phyloP scores from a whole-genome alignment of 2,113 vertebrate species.

The Lophochroa leadbeateri region DNA sequence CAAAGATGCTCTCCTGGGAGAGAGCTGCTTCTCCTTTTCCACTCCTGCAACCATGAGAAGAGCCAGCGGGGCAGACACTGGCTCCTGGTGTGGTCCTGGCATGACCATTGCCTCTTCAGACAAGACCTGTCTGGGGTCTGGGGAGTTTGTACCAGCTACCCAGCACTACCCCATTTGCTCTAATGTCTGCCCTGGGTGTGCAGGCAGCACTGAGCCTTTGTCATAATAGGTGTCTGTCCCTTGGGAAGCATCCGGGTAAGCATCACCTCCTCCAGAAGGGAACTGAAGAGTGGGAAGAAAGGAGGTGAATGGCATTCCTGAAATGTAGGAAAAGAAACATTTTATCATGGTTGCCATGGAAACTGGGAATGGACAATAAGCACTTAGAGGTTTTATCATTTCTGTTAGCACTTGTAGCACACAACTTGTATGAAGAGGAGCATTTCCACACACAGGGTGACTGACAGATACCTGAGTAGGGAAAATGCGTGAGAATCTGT shows the following conservation, averaged over 20 bases:
- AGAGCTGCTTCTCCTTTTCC: background rate
- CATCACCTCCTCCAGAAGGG: background rate
- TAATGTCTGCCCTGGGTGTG: background rate
- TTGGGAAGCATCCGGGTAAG: background rate
- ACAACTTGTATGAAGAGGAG: background rate
- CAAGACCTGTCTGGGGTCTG: background rate
- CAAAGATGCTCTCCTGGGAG: background rate
- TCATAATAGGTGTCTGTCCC: background rate
- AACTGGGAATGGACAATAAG: constrained; percentile 58
- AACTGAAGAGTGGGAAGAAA: background rate
- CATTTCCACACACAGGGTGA: background rate
- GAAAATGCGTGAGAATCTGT: background rate
- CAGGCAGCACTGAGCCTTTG: background rate
- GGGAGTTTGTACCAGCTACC: background rate
- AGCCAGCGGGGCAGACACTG: background rate
- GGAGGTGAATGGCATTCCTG: constrained; percentile 35
- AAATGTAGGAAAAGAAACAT: constrained; percentile 4
- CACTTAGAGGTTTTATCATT: constrained; percentile 5
- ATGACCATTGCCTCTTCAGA: background rate
- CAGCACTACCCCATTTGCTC: background rate
- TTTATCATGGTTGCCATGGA: constrained; percentile 28
- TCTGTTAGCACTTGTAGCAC: constrained; percentile 3
- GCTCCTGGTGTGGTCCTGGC: background rate
- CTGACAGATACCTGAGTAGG: background rate
- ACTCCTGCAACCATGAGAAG: background rate